A percentile compares a stretch with the other conserved stretches of the same genome.
Evolutionary conservation across 2,113 vertebrate genomes (phyloP).

Genomic region (Scalopus aquaticus): DNA sequence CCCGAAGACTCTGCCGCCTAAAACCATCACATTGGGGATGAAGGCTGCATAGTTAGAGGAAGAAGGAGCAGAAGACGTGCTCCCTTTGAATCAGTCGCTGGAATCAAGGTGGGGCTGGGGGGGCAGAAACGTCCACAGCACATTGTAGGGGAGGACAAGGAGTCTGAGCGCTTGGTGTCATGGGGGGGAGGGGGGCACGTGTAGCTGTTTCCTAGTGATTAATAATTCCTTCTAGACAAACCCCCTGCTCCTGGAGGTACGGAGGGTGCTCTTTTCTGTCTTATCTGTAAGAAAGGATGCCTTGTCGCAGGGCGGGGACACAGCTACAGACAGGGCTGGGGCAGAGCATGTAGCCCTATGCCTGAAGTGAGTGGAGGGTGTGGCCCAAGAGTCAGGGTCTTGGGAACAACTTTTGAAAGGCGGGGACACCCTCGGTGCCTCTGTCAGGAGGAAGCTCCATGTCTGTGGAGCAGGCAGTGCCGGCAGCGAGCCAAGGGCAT

Average conservation of each 20-base stretch:
- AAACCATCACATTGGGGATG: background rate
- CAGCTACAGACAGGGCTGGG: background rate
- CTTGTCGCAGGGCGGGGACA: background rate
- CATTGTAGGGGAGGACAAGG: background rate
- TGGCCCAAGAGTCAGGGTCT: background rate
- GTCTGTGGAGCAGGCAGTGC: background rate
- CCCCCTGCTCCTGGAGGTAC: background rate
- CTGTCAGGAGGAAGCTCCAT: background rate
- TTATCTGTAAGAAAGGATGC: background rate
- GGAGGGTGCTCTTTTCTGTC: background rate
- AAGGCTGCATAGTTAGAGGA: no score
- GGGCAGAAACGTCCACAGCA: background rate
- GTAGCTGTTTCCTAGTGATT: background rate
- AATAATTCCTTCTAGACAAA: background rate
- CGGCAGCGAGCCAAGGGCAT: background rate
- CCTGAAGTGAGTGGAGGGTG: background rate
- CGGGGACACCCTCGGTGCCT: background rate
- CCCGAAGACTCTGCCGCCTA: background rate
- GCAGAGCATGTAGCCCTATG: background rate
- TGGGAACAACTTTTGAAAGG: background rate
- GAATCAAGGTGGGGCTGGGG: no score
- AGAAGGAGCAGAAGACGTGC: no score
- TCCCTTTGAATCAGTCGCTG: no score
- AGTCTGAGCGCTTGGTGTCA: background rate
- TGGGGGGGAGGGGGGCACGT: no score